Conservation (phyloP, 2,888 invertebrate species). For the Scrobipalpa atriplicella region DNA sequence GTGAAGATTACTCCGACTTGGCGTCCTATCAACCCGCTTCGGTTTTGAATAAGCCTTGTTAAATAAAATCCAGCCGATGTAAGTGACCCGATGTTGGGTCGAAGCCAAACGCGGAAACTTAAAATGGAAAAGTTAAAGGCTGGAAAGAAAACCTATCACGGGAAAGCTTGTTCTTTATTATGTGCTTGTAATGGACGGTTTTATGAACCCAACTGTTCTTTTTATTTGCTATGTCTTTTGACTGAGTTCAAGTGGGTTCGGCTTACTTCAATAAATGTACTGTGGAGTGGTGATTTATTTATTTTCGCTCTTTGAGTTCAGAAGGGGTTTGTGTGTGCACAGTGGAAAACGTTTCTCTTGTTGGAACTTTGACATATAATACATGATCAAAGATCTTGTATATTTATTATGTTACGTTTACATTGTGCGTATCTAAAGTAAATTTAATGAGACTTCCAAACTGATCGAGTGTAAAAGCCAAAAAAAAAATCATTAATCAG, state of each 20-base stretch:
- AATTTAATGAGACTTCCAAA: no score
- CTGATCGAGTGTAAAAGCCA: no score
- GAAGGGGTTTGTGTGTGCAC: neutral
- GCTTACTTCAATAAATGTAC: constrained; percentile 1
- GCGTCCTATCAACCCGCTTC: constrained; percentile 59
- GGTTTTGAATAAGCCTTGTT: constrained; percentile 41
- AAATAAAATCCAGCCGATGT: constrained; percentile 30
- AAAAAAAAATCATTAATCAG: no score
- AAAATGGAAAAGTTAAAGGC: constrained; percentile 27
- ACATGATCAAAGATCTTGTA: no score
- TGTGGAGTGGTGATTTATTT: constrained; percentile 4
- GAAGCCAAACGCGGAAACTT: constrained; percentile 24
- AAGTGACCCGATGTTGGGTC: constrained; percentile 26
- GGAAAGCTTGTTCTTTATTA: constrained; percentile 22
- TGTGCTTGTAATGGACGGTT: constrained; percentile 19
- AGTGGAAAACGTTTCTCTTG: no score
- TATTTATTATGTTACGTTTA: no score
- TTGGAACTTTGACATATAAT: no score
- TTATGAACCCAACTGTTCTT: constrained; percentile 21
- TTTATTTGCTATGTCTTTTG: constrained; percentile 20
- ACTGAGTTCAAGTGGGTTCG: constrained; percentile 16
- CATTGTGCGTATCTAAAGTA: no score
- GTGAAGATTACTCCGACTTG: constrained; percentile 62
- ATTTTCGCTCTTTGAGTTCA: neutral
- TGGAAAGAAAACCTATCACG: constrained; percentile 15